Percentiles rank a stretch among this genome's conserved stretches.
Conservation (phyloP, 1,140 invertebrate genomes). For the Pararge aegeria region DNA sequence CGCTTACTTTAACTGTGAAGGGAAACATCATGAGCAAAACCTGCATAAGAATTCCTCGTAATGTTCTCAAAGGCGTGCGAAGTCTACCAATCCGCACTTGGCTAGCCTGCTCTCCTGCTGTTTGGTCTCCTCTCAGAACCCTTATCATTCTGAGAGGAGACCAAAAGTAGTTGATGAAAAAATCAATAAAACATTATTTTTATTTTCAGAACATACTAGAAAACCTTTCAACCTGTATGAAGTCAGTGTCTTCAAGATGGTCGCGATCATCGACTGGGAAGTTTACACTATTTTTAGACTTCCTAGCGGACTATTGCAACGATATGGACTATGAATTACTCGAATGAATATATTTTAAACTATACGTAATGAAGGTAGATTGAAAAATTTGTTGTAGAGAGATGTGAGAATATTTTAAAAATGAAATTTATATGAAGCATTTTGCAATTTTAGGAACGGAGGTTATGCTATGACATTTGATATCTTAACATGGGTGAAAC, state of each 20-base stretch:
- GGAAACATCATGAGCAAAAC: no score
- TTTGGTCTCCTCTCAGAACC: no score
- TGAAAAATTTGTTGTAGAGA: neutral
- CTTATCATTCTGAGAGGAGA: no score
- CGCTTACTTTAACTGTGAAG: no score
- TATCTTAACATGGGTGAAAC: neutral
- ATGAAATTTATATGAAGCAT: no score
- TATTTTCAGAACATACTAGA: slow-evolving; percentile 58
- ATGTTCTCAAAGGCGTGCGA: no score
- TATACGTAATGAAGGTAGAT: neutral
- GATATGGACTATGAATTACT: slow-evolving; percentile 62
- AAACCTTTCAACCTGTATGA: slow-evolving; percentile 64
- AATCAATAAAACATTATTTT: no score
- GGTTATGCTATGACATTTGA: neutral
- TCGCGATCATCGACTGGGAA: slow-evolving; percentile 51
- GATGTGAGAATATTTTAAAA: neutral
- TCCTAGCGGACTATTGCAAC: slow-evolving; percentile 70
- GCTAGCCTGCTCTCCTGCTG: no score
- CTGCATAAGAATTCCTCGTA: no score
- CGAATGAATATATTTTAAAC: slow-evolving; percentile 21
- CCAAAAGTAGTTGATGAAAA: no score
- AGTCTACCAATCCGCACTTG: no score
- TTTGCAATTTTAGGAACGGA: no score
- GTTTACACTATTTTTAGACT: slow-evolving; percentile 67
- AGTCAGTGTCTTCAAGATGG: slow-evolving; percentile 54